phyloP scores from a whole-genome alignment of 2,888 invertebrate species.

The Callosobruchus maculatus region DNA sequence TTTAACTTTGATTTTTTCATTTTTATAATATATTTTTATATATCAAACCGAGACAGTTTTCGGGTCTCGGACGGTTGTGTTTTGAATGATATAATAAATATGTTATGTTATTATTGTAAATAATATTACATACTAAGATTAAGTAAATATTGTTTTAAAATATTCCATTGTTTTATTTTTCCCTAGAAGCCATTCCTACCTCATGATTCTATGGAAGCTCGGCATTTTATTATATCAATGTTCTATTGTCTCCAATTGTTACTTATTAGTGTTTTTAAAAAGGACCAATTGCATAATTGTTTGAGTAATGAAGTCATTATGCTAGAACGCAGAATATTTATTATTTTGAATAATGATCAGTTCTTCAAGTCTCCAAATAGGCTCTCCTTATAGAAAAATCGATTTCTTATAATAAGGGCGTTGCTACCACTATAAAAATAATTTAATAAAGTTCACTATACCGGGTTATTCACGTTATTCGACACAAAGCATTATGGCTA shows the following conservation, averaged over 20 bases:
- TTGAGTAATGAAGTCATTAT: not conserved
- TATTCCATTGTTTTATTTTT: conserved; percentile 10
- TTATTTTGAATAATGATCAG: no score
- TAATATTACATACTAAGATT: conserved; percentile 38
- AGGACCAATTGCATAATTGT: not conserved
- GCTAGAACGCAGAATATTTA: not conserved
- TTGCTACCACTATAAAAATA: no score
- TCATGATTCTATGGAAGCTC: not conserved
- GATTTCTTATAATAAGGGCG: no score
- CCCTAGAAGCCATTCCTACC: not conserved
- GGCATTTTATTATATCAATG: not conserved
- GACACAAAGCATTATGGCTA: no score
- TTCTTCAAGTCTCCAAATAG: no score
- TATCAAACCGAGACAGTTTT: conserved; percentile 30
- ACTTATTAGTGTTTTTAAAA: not conserved
- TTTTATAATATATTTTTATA: conserved; percentile 42
- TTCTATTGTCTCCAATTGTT: not conserved
- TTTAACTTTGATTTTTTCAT: conserved; percentile 19
- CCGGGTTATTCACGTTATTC: no score
- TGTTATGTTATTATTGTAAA: conserved; percentile 45
- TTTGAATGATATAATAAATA: conserved; percentile 38
- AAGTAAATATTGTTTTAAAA: conserved; percentile 22
- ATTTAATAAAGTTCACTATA: no score
- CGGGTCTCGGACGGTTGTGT: conserved; percentile 38
- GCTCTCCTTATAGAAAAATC: no score